These are phyloP conservation scores for Nomada ruficornis DNA, from an alignment of 2,888 invertebrate species.

Conservation along the genomic window DNA sequence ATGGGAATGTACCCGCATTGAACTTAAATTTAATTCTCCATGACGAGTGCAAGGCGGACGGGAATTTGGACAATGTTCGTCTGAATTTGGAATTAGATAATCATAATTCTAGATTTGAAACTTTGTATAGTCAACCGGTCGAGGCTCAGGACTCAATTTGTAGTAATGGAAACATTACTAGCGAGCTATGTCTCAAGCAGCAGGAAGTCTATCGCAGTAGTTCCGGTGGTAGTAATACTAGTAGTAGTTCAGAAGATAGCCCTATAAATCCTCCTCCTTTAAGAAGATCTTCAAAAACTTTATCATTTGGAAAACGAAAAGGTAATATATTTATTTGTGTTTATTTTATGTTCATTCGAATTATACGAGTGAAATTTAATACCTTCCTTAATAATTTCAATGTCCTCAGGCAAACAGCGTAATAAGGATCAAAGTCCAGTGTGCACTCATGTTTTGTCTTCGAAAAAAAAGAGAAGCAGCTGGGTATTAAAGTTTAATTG, in stretches of 20 bases:
- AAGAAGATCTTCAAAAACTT: slow-evolving; percentile 81
- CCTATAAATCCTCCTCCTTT: slow-evolving; percentile 80
- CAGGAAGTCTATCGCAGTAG: slow-evolving; percentile 76
- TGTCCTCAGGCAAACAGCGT: slow-evolving; percentile 77
- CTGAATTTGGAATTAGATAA: slow-evolving; percentile 80
- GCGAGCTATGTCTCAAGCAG: slow-evolving; percentile 73
- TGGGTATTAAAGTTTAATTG: slow-evolving; percentile 83
- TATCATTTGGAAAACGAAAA: slow-evolving; percentile 82
- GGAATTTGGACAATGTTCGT: slow-evolving; percentile 78
- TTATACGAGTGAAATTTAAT: not conserved
- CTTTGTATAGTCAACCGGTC: slow-evolving; percentile 81
- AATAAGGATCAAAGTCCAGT: slow-evolving; percentile 80
- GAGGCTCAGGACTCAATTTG: slow-evolving; percentile 78
- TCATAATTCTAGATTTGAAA: slow-evolving; percentile 83
- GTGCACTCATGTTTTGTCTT: slow-evolving; percentile 81
- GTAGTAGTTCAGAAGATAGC: slow-evolving; percentile 82
- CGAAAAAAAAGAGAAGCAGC: slow-evolving; percentile 82
- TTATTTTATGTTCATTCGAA: not conserved
- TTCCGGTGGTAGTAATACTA: slow-evolving; percentile 80
- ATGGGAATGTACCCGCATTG: slow-evolving; percentile 77
- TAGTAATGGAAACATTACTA: slow-evolving; percentile 79
- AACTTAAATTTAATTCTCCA: slow-evolving; percentile 74
- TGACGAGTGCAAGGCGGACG: slow-evolving; percentile 76
- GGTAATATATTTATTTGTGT: slow-evolving; percentile 59
- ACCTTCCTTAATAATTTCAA: not conserved